Evolutionary conservation across 1,140 invertebrate species (phyloP), one percentile per base, ranked within the genome.

Genomic region (Saccostrea cuccullata): DNA sequence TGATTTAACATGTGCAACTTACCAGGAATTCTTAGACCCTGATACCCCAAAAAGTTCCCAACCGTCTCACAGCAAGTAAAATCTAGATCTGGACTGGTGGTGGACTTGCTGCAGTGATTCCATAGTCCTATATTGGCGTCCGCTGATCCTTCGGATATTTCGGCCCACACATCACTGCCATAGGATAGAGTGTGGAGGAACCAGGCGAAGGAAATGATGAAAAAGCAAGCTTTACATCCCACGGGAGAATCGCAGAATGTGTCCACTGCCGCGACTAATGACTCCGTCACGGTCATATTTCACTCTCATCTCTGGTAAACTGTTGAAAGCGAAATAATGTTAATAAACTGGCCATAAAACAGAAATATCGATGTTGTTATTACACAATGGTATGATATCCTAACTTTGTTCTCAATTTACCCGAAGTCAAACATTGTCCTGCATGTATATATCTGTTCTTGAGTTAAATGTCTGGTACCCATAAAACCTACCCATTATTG

Each of bases 271-370:
- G 8, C 26, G 11, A 36, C 13, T 0, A 77, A 26, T 77, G 23
- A 15, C 30, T 77, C 70, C 70, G 70, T 77, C 23, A 77, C 70
- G 13, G 70, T 77, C 70, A 77, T 77, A 36, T 15, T 77, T 36
- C 30, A 20, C 58, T 64, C 17, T 64, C 58, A 64, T 64, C 15
- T 20, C 58, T 36, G 17, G 17, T n/a, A 15, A 64, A 64, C 58
- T 64, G 17, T 47, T 47, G 0, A 17, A 64, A 64, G 58, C 17
- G 17, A 64, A 64, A 64, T 60, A 17, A 17, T 17, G 13, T 60
- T 17, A 64, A 20, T 64, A 64, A 20, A 64, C 17, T n/a, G 13
- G 6, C n/a, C 6, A 64, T n/a, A 20, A n/a, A 17, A 64, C 58
- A 20, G 15, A 64, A 20, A 20, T 64, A 64, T 64, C 58, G n/a